Percentiles rank a stretch among this genome's conserved stretches.
These are phyloP conservation scores for Adoxophyes honmai DNA, from an alignment of 1,140 invertebrate genomes.

Conservation along the genomic window DNA sequence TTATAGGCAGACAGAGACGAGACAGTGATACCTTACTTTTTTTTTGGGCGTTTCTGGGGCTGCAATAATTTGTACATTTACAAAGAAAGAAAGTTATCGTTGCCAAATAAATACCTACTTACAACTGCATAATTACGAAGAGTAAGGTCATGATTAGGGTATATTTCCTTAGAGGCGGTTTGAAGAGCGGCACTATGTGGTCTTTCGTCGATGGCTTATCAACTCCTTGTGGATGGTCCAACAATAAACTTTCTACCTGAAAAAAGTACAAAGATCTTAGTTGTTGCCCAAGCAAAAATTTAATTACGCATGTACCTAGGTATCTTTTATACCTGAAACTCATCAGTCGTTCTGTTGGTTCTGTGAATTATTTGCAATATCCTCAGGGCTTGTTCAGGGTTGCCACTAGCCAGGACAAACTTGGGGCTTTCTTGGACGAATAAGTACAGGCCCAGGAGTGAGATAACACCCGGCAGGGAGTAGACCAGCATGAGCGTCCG, in stretches of 20 bases:
- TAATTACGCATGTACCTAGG: too few species aligned
- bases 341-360: conserved; percentile 17
- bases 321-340: conserved; percentile 37
- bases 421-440: conserved; percentile 57
- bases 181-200: conserved; percentile 47
- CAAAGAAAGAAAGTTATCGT: too few species aligned
- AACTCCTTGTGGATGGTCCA: conserved; percentile 13
- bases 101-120: too few species aligned
- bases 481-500: conserved; percentile 42
- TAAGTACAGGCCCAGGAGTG: conserved; percentile 26
- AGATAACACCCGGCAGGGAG: conserved; percentile 38
- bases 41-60: too few species aligned
- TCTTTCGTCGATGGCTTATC: conserved; percentile 21
- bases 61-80: too few species aligned
- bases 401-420: conserved; percentile 27
- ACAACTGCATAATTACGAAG: conserved; percentile 47
- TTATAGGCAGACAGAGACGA: too few species aligned
- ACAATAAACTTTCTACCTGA: conserved; percentile 31
- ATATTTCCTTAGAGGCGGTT: conserved; percentile 46
- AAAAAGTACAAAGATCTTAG: conserved; percentile 26
- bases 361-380: background rate
- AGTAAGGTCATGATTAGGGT: conserved; percentile 47
- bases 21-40: too few species aligned
- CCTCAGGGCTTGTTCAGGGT: background rate
- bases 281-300: conserved; percentile 53